Base-by-base conservation (phyloP, 2,797 vertebrate genomes). In the Pelochelys cantorii region DNA sequence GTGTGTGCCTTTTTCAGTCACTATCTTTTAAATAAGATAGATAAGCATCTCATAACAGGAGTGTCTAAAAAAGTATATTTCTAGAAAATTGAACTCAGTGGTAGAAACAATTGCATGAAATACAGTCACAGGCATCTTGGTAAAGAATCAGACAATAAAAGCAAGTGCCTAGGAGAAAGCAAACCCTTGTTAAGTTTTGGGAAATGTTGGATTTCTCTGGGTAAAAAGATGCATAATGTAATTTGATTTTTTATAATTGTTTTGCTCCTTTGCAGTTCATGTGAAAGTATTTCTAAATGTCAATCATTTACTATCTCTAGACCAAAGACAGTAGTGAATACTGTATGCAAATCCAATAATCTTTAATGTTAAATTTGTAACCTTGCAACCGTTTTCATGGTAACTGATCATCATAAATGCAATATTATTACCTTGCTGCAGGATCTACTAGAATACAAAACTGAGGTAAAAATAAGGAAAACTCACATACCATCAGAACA, bases 271-370 rank as follows among this genome's bases (percentile, higher is more conserved):
- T 54, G 42, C 42, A 48, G 42, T 48, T 48, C 42, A 48, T 8
- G 42, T 48, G 42, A 54, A 54, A 54, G 53, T 54, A 54, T 54
- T 54, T 12, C 53, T 54, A 54, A 54, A 54, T 54, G 53, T 54
- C 53, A 54, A 54, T 54, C 12, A 54, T 54, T 54, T 54, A 54
- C 14, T 12, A 15, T 54, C 53, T 54, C 53, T 54, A 15, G 53
- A 54, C 14, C 53, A 54, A 54, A 54, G 42, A 48, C 0, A 0
- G 20, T 23, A 27, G 31, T 11, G 2, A n/a, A 12, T 85, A 0
- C 27, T n/a, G 29, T 17, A 88, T 79, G 55, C 31, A 87, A 87
- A 88, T 68, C 15, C 79, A 85, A 11, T 37, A 77, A 23, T 25
- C 34, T 77, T 52, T 77, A 17, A 77, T 77, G 42, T 25, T 52